phyloP scores from a whole-genome alignment of 2,113 vertebrate genomes.

The Tragulus kanchil region DNA sequence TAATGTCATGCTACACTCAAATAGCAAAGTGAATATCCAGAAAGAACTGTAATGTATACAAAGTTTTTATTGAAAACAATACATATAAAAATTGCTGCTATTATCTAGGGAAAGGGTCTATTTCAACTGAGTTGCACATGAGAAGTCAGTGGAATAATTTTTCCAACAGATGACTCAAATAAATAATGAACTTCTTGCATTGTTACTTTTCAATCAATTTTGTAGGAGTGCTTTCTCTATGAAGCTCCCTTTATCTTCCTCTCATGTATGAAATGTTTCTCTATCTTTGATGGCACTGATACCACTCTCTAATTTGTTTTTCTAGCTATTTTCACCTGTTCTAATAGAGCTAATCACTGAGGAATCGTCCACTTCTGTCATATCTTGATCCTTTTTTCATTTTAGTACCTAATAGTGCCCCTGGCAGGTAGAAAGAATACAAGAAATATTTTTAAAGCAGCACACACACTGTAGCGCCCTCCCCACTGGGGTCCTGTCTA shows the following conservation, averaged over 20 bases:
- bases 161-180: neutral
- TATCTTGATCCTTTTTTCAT: neutral
- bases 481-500: neutral
- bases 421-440: neutral
- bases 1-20: neutral
- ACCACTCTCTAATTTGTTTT: too few species aligned
- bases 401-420: neutral
- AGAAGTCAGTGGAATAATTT: neutral
- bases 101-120: neutral
- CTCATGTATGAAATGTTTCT: too few species aligned
- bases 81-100: neutral
- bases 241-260: neutral
- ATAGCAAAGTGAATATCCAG: neutral
- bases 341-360: neutral
- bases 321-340: neutral
- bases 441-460: neutral
- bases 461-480: neutral
- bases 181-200: neutral
- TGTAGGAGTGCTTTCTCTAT: neutral
- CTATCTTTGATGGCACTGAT: too few species aligned
- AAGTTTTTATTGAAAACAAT: slow-evolving; percentile 13
- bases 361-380: neutral
- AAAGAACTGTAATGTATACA: neutral
- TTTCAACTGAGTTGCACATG: neutral
- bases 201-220: slow-evolving; percentile 42